Evolutionary conservation across 2,797 vertebrate species (phyloP).

Genomic region (Simalia tracyae): DNA sequence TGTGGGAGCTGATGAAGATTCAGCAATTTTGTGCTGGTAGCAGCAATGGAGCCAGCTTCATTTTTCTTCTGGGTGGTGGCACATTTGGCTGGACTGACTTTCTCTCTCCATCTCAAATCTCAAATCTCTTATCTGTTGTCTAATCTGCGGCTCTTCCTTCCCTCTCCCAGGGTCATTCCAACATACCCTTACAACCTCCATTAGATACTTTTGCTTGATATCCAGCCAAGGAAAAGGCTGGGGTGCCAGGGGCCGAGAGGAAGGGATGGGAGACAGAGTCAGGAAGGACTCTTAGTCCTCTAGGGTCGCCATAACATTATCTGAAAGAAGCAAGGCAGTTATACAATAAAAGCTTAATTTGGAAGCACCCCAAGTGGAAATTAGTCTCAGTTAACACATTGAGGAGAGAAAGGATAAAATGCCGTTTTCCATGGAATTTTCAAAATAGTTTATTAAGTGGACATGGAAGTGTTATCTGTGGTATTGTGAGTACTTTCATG

Average conservation of each 20-base stretch:
- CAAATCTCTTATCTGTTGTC: no score
- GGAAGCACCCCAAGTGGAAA: background rate
- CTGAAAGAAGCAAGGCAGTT: background rate
- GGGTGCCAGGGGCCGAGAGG: no score
- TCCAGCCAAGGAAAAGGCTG: no score
- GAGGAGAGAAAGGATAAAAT: background rate
- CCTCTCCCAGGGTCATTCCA: background rate
- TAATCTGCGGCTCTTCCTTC: background rate
- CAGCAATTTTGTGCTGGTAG: no score
- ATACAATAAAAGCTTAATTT: background rate
- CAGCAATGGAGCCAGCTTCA: no score
- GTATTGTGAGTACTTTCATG: background rate
- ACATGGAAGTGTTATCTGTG: background rate
- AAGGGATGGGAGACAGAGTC: background rate
- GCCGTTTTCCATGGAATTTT: background rate
- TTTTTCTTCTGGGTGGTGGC: no score
- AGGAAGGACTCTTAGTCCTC: no score
- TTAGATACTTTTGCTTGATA: background rate
- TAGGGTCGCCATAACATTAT: background rate
- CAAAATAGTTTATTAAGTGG: background rate
- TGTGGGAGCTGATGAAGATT: no score
- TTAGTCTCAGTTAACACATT: no score
- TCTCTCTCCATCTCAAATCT: no score
- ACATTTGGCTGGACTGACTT: no score
- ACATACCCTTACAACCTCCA: background rate